Evolutionary conservation across 2,113 vertebrate species (phyloP).

Genomic region (Morphnarchus princeps): DNA sequence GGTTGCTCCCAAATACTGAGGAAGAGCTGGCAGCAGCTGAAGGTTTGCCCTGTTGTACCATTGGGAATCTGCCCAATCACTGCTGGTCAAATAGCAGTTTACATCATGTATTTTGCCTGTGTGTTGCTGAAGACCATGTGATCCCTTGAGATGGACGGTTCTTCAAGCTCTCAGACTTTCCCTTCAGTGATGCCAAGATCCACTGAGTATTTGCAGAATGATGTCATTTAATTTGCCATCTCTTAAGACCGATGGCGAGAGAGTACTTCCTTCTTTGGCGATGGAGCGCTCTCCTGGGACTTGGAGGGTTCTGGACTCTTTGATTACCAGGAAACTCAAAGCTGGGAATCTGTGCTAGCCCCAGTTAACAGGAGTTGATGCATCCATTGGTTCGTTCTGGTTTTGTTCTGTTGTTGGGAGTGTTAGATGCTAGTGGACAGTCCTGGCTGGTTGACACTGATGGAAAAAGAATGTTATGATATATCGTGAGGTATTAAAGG

Average conservation of each 20-base stretch:
- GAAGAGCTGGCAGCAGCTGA: neutral
- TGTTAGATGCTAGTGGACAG: neutral
- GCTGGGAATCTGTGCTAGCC: neutral
- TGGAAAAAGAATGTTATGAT: neutral
- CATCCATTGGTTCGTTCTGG: neutral
- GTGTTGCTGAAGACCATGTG: neutral
- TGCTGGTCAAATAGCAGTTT: neutral
- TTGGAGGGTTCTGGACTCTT: neutral
- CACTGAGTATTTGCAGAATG: conserved; percentile 6
- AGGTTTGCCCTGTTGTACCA: neutral
- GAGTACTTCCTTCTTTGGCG: conserved; percentile 11
- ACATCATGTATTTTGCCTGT: neutral
- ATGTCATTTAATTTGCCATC: conserved; percentile 2
- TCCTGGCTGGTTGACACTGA: neutral
- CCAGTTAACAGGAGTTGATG: neutral
- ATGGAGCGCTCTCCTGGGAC: neutral
- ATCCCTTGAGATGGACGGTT: neutral
- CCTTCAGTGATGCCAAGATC: conserved; percentile 20
- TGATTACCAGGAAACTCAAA: neutral
- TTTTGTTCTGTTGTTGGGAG: neutral
- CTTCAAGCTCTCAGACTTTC: conserved; percentile 1
- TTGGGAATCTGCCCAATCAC: neutral
- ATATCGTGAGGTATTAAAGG: neutral
- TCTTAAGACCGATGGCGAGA: neutral
- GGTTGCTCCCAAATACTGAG: neutral